Base-by-base conservation (phyloP, 2,888 invertebrate genomes). In the Ectemnius cavifrons region DNA sequence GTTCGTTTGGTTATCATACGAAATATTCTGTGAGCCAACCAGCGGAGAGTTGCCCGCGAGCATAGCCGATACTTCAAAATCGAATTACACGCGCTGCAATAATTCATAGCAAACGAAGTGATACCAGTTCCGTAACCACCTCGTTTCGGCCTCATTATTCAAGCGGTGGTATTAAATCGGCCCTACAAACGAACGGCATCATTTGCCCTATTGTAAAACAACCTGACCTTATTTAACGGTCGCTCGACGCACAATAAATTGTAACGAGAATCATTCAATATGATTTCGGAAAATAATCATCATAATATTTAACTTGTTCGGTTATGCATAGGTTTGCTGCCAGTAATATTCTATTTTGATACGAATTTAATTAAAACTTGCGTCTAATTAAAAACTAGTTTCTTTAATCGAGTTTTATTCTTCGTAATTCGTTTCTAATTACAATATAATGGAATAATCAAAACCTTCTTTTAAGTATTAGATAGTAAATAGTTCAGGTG, bases 141-240 rank as follows among this genome's bases (percentile, higher is more conserved):
- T 16, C 37, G 23, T 11, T 49, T 70, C 75, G 47, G 46, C 28
- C 45, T 61, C 64, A 58, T 52, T 59, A 8, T 75, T 67, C 67
- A 60, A 57, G 45, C 71, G 64, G 23, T 16, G 47, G 2, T 37
- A 0, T 49, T 45, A 46, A 61, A 46, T 18, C 45, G 61, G 61
- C 37, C 37, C 37, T n/a, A 5, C 27, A 67, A 70, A 63, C 49
- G 75, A 75, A 67, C 61, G 71, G 75, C 71, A 67, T 77, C 77
- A 71, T 77, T 77, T 77, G 45, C 52, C 20, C 71, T 63, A 77
- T 77, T 75, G 77, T 75, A 75, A 77, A 68, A 76, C 76, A 63
- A 18, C 71, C 63, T 37, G 67, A 67, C 47, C 71, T 75, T 77
- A 64, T 77, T 77, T 37, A 37, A 8, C 37, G 37, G 64, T 63